Conservation (phyloP, 2,113 vertebrate genomes). For the Grus americana region DNA sequence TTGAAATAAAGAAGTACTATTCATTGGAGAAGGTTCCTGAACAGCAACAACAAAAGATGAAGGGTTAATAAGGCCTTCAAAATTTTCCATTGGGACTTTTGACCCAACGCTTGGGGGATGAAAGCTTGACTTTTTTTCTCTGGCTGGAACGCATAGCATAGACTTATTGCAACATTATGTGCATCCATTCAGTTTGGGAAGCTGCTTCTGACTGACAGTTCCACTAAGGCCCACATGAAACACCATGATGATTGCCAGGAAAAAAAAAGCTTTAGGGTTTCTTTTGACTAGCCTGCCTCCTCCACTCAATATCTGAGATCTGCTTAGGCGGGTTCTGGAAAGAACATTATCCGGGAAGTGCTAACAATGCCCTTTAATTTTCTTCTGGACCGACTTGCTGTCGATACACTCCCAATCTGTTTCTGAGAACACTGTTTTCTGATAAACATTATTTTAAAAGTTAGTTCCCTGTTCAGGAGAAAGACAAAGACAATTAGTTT, state of each 20-base stretch:
- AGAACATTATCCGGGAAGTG: constrained; percentile 18
- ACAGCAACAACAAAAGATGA: neutral
- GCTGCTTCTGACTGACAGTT: neutral
- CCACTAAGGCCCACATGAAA: neutral
- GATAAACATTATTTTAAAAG: neutral
- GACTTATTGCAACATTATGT: neutral
- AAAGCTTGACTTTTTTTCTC: neutral
- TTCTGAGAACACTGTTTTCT: neutral
- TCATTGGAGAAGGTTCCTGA: neutral
- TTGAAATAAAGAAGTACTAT: neutral
- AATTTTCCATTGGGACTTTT: neutral
- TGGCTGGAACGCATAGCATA: neutral
- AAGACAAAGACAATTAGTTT: neutral
- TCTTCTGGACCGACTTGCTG: neutral
- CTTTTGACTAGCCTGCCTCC: neutral
- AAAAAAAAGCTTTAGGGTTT: neutral
- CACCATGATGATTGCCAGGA: neutral
- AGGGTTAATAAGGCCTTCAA: neutral
- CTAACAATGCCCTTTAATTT: constrained; percentile 35
- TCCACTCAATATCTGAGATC: neutral
- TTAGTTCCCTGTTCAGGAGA: neutral
- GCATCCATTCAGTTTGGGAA: neutral
- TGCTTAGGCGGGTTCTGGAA: constrained; percentile 16
- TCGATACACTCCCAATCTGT: neutral
- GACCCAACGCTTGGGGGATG: neutral